Base-by-base conservation (phyloP, 1,140 invertebrate species). In the Drosophila hydei region DNA sequence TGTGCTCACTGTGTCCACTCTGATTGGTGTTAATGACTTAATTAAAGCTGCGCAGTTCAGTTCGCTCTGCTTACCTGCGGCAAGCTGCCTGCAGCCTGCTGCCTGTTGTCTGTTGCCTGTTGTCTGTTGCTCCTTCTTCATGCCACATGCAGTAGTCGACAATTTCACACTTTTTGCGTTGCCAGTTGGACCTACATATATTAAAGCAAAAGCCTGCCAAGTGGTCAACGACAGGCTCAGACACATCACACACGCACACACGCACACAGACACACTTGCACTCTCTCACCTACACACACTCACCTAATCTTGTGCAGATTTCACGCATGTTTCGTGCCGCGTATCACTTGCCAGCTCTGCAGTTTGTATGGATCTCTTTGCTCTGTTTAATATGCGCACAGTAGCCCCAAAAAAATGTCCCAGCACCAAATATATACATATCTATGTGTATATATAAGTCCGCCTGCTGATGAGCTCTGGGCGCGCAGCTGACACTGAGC, bases 1-100 rank as follows among this genome's bases (percentile, higher is more conserved):
- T 11, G 30, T 33, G 30, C 30, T 11, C 38, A 42, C 38, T 42
- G 47, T 36, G 38, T 30, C 72, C 70, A 45, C 43, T 81, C 42
- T 50, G 56, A 65, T 75, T 72, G 87, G 87, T 89, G 87, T 89
- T 89, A 89, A 89, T 89, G 87, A 87, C 87, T 89, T 89, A 89
- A 89, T 89, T 89, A 89, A 87, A 87, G 75, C 85, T 74, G 43
- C 43, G 61, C 64, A 60, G 55, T 48, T 43, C 56, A 30, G 42
- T 64, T 42, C 43, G 27, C 33, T 43, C 33, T 40, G 30, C 45
- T 48, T 58, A 59, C 69, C 62, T 59, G 68, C 45, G 56, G 23
- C 19, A 27, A 38, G 52, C 27, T 14, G 23, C 16, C 14, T 19
- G 42, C 5, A 2, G 12, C 16, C 38, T 16, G 25, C 27, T 27